phyloP scores from a whole-genome alignment of 2,113 vertebrate genomes.

The Sinocyclocheilus anophthalmus region DNA sequence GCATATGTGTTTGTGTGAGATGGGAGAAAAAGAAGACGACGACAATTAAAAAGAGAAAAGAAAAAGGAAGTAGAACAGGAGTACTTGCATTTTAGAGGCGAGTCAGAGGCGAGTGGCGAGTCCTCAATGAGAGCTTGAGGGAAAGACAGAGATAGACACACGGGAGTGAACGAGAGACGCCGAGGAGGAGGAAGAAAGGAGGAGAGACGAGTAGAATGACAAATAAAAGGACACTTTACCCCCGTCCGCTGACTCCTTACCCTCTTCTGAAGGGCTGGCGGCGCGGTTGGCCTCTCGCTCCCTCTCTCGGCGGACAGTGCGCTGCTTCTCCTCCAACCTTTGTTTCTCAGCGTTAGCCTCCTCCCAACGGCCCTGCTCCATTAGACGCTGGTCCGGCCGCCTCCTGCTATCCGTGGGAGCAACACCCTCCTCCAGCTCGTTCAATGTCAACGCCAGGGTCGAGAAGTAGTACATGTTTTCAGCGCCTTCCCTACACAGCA shows the following conservation, averaged over 20 bases:
- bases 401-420: conserved; percentile 90
- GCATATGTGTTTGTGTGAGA: conserved; percentile 2
- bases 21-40: not conserved
- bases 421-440: conserved; percentile 84
- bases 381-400: conserved; percentile 91
- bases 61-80: conserved; percentile 24
- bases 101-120: conserved; percentile 60
- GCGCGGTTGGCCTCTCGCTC: conserved; percentile 83
- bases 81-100: conserved; percentile 76
- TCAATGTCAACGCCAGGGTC: conserved; percentile 88
- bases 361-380: conserved; percentile 95
- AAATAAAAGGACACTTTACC: not conserved
- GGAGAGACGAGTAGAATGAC: conserved; percentile 15
- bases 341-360: conserved; percentile 96
- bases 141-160: conserved; percentile 60
- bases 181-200: not conserved
- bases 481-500: conserved; percentile 81
- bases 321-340: conserved; percentile 94
- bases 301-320: conserved; percentile 80
- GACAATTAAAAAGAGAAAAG: not conserved
- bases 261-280: conserved; percentile 77
- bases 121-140: conserved; percentile 72
- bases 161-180: conserved; percentile 44
- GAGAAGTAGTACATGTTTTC: conserved; percentile 98
- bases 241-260: conserved; percentile 50